Evolutionary conservation across 2,797 vertebrate genomes (phyloP).

Genomic region (Sparus aurata): DNA sequence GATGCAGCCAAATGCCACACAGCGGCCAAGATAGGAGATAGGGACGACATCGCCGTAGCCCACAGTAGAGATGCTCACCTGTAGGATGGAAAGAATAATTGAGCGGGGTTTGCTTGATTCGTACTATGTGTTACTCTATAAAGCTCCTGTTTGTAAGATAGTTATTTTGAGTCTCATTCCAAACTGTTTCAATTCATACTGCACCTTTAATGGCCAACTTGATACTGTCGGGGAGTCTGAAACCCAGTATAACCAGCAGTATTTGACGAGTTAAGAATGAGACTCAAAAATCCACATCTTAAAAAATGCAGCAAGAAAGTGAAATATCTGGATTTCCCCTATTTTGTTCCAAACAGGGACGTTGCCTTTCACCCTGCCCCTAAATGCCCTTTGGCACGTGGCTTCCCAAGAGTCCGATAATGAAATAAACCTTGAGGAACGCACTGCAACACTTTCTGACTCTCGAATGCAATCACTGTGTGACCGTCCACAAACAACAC

Average conservation of each 20-base stretch:
- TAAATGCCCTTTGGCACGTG: background rate
- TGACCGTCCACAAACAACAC: conserved; percentile 60
- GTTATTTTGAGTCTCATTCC: too few relatives aligned
- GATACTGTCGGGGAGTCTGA: too few relatives aligned
- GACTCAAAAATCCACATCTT: too few relatives aligned
- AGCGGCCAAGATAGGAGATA: conserved; percentile 87
- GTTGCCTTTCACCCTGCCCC: background rate
- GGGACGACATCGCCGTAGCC: conserved; percentile 93
- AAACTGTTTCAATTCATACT: too few relatives aligned
- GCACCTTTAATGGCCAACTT: too few relatives aligned
- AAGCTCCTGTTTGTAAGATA: too few relatives aligned
- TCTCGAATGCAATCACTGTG: conserved; percentile 60
- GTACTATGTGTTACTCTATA: background rate
- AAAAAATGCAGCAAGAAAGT: background rate
- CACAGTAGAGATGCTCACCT: conserved; percentile 96
- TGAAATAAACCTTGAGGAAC: conserved; percentile 41
- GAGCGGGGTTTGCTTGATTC: background rate
- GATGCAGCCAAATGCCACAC: conserved; percentile 93
- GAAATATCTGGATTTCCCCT: background rate
- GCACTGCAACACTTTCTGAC: conserved; percentile 33
- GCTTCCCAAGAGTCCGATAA: background rate
- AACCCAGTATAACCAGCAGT: too few relatives aligned
- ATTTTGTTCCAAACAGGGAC: background rate
- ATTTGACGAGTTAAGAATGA: too few relatives aligned
- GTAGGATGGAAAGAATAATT: conserved; percentile 28